These are phyloP conservation scores for Streptopelia turtur DNA, from an alignment of 2,797 vertebrate species.

Conservation along the genomic window DNA sequence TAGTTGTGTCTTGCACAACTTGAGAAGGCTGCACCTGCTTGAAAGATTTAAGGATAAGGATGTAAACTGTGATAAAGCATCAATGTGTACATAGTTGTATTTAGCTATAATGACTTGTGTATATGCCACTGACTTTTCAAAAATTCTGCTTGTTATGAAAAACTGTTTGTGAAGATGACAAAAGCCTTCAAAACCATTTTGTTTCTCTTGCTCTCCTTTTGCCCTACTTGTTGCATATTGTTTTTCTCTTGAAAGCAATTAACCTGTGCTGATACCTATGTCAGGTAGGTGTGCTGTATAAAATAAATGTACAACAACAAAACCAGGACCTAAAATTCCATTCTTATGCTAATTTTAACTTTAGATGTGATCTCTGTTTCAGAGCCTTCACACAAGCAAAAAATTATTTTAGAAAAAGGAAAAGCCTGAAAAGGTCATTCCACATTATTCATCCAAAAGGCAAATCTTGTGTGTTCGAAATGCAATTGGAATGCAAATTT, in stretches of 20 bases:
- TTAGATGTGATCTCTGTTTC: neutral
- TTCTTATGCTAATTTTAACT: conserved; percentile 5
- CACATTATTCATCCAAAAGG: neutral
- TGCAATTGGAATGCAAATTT: neutral
- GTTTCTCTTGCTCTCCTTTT: conserved; percentile 13
- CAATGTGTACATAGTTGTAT: neutral
- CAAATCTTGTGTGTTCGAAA: neutral
- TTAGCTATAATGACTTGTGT: neutral
- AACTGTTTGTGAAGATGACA: neutral
- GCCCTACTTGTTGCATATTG: conserved; percentile 1
- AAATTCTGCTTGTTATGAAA: neutral
- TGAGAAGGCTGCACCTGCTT: neutral
- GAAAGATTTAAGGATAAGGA: neutral
- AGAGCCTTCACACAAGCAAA: neutral
- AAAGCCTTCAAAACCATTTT: conserved; percentile 13
- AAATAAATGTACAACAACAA: neutral
- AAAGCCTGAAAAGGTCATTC: neutral
- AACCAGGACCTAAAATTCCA: neutral
- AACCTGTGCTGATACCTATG: conserved; percentile 1
- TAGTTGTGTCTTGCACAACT: neutral
- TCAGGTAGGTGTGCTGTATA: neutral
- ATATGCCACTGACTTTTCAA: neutral
- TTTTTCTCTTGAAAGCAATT: conserved; percentile 31
- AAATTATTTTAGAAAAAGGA: neutral
- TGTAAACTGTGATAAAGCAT: neutral